Percentiles rank a stretch among this genome's conserved stretches.
Conservation (phyloP, 2,113 vertebrate genomes). For the Tachysurus fulvidraco region DNA sequence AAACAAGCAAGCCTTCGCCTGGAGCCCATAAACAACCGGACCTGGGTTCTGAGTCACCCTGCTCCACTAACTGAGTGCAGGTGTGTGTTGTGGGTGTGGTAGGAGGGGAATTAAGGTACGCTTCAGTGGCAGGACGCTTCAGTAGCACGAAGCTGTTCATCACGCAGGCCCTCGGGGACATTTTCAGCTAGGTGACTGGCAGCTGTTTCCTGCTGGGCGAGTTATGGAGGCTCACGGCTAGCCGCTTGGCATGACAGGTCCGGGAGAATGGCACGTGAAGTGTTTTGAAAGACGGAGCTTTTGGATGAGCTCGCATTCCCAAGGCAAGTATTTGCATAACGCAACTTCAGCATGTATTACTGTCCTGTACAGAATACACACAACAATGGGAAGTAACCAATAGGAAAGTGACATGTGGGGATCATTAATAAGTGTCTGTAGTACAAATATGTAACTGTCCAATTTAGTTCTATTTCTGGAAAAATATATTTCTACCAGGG, state of each 20-base stretch:
- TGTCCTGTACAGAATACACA: background rate
- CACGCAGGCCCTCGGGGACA: constrained; percentile 51
- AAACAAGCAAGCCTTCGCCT: constrained; percentile 67
- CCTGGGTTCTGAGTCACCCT: constrained; percentile 25
- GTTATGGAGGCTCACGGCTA: constrained; percentile 36
- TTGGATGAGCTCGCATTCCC: constrained; percentile 6
- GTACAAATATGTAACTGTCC: background rate
- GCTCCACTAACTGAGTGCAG: constrained; percentile 63
- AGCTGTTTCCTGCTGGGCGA: constrained; percentile 54
- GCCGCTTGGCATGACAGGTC: background rate
- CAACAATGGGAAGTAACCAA: background rate
- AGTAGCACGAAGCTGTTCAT: constrained; percentile 69
- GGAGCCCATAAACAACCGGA: constrained; percentile 49
- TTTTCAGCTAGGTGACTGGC: constrained; percentile 43
- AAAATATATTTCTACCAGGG: background rate
- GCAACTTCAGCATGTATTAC: background rate
- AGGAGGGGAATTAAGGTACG: background rate
- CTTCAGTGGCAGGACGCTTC: constrained; percentile 37
- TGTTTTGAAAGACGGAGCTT: constrained; percentile 28
- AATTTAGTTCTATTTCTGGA: background rate
- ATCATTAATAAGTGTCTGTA: background rate
- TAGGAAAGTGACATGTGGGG: background rate
- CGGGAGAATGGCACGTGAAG: constrained; percentile 31
- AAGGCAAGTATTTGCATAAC: constrained; percentile 5
- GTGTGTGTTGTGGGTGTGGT: constrained; percentile 61